phyloP scores from a whole-genome alignment of 1,140 invertebrate genomes.

The Eubasilissa regina region DNA sequence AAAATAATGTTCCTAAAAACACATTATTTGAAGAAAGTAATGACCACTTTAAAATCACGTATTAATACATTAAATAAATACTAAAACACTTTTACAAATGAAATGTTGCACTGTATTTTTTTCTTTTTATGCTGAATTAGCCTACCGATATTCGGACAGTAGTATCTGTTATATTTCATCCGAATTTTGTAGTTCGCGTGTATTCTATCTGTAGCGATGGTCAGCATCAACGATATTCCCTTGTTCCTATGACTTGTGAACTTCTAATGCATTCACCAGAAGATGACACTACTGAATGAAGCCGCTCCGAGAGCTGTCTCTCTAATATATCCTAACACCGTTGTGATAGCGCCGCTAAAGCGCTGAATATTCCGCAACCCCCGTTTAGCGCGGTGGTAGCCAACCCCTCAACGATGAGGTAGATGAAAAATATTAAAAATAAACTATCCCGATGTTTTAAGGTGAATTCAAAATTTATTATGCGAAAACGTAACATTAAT shows the following conservation, averaged over 20 bases:
- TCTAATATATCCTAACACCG: conserved; percentile 43
- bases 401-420: background rate
- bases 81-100: too few relatives aligned
- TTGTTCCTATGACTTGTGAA: background rate
- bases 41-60: too few relatives aligned
- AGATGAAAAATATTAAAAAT: too few relatives aligned
- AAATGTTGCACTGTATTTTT: too few relatives aligned
- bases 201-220: conserved; percentile 15
- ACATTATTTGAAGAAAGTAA: too few relatives aligned
- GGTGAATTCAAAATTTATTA: background rate
- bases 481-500: conserved; percentile 4
- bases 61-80: too few relatives aligned
- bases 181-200: conserved; percentile 46
- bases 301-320: background rate
- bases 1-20: too few relatives aligned
- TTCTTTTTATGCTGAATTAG: background rate
- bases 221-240: conserved; percentile 18
- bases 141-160: conserved; percentile 56
- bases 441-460: too few relatives aligned
- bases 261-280: background rate
- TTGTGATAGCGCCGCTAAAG: conserved; percentile 29
- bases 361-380: conserved; percentile 33
- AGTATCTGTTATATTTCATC: conserved; percentile 60
- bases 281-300: conserved; percentile 43
- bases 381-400: conserved; percentile 11